Evolutionary conservation across 2,888 invertebrate genomes (phyloP), one percentile per base, ranked within the genome.

Genomic region (Drosophila kanekoi): DNA sequence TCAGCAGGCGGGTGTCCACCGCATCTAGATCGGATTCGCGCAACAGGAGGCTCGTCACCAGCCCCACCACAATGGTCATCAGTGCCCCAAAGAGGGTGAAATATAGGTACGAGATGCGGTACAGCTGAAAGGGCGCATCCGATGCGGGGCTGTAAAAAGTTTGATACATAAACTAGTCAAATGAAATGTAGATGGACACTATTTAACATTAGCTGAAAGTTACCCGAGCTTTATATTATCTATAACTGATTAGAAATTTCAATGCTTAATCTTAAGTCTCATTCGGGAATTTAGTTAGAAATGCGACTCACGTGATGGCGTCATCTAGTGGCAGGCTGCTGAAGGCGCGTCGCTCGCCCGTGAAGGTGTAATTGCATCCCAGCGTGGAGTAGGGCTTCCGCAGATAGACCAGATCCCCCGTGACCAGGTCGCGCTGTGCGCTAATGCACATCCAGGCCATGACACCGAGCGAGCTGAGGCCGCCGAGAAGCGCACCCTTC

Each of bases 61-160:
- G 82, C 1, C 94, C 94, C 9, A 95, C 93, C 6, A 93, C 80
- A 65, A 95, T 94, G 8, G 95, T 94, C 0, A 95, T 93, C 11
- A 93, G 37, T 5, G 94, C 93, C 1, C 95, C 95, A 10, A 94
- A 90, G 11, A 95, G 90, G 0, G 96, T 96, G 81, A 96, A 96
- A 95, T 96, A 96, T 89, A 96, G 93, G 91, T 96, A 96, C 1
- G 96, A 96, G 9, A 96, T 94, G 44, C 95, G 95, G 72, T 96
- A 95, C 23, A 96, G 90, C 60, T 89, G 86, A 35, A 93, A 93
- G 2, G 90, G 82, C 0, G 79, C 79, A 28, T 81, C 77, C n/a
- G 88, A 77, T 0, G 79, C 78, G 23, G 81, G 74, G 28, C 91
- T 91, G 57, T 4, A 40, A 44, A 4, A 40, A 16, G 14, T 18